Conservation (phyloP, 2,797 vertebrate genomes). For the Kryptolebias ocellatus region DNA sequence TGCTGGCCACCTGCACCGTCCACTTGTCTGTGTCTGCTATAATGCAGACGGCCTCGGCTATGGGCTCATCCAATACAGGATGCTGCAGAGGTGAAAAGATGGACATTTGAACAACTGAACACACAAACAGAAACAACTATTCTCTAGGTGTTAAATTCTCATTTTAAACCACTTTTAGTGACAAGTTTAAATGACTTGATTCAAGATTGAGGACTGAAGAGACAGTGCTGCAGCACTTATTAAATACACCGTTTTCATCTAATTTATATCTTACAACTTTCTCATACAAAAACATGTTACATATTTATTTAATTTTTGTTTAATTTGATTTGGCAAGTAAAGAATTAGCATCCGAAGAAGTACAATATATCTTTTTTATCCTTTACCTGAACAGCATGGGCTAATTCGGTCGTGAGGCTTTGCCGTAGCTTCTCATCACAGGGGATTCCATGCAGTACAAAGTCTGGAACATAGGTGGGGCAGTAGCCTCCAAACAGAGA, state of each 20-base stretch:
- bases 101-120: background rate
- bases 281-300: too few species aligned
- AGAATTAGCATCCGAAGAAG: background rate
- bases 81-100: conserved; percentile 80
- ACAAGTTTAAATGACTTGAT: too few species aligned
- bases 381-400: conserved; percentile 95
- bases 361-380: background rate
- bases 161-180: too few species aligned
- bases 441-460: conserved; percentile 94
- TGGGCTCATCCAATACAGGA: conserved; percentile 96
- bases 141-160: too few species aligned
- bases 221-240: background rate
- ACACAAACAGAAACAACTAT: background rate
- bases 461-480: conserved; percentile 96
- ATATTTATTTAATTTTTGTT: background rate
- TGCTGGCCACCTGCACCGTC: conserved; percentile 98
- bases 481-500: conserved; percentile 98
- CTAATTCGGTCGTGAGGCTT: conserved; percentile 90
- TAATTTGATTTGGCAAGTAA: background rate
- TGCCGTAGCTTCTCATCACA: conserved; percentile 93
- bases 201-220: background rate
- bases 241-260: too few species aligned
- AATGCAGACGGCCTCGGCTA: conserved; percentile 98
- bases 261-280: too few species aligned
- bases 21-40: conserved; percentile 97